phyloP scores from a whole-genome alignment of 2,888 invertebrate genomes.

The Onthophagus sagittarius region DNA sequence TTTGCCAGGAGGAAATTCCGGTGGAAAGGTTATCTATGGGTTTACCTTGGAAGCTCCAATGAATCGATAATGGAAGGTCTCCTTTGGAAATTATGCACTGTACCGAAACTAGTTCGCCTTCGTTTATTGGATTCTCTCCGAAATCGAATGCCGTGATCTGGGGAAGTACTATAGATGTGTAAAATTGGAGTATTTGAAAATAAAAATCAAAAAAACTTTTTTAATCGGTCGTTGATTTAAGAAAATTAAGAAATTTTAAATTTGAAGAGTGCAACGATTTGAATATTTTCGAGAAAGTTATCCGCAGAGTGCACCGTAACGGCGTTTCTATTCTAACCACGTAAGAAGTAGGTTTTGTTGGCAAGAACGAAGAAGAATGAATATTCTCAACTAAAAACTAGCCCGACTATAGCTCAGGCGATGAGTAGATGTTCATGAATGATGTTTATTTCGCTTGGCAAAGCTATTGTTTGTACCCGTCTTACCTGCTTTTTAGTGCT shows the following conservation, averaged over 20 bases:
- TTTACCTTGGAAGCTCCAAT: slow-evolving; percentile 63
- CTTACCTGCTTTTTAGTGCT: background rate
- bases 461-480: background rate
- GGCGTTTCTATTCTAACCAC: background rate
- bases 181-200: slow-evolving; percentile 4
- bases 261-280: background rate
- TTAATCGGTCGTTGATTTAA: background rate
- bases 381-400: background rate
- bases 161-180: slow-evolving; percentile 53
- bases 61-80: slow-evolving; percentile 70
- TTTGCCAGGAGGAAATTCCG: slow-evolving; percentile 57
- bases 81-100: slow-evolving; percentile 72
- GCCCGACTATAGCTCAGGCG: background rate
- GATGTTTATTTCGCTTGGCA: background rate
- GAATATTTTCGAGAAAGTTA: slow-evolving; percentile 11
- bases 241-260: background rate
- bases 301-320: slow-evolving; percentile 22
- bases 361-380: background rate
- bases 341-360: background rate
- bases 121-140: slow-evolving; percentile 68
- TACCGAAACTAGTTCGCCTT: slow-evolving; percentile 69
- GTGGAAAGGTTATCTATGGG: slow-evolving; percentile 54
- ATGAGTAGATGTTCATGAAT: background rate
- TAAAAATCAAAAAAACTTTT: background rate
- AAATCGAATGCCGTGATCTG: slow-evolving; percentile 67